These are phyloP conservation scores for Drosophila equinoxialis DNA, from an alignment of 1,140 invertebrate species.

Conservation along the genomic window DNA sequence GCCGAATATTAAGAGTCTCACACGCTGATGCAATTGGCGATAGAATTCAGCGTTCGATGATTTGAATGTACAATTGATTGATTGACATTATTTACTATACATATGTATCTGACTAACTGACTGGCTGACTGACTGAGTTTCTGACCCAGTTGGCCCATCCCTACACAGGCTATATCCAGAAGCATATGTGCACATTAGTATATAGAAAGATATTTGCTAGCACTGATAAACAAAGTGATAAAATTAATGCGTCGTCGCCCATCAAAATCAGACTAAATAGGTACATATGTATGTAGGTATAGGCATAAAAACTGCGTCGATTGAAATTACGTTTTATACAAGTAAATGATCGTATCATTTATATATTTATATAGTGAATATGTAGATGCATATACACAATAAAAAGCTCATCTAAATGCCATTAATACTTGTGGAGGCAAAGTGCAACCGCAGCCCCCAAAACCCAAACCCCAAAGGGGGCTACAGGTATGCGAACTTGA, in stretches of 20 bases:
- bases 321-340: slow-evolving; percentile 66
- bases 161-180: background rate
- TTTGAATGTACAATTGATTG: slow-evolving; percentile 59
- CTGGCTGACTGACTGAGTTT: slow-evolving; percentile 21
- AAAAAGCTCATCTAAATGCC: slow-evolving; percentile 57
- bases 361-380: background rate
- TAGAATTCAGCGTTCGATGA: slow-evolving; percentile 39
- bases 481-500: slow-evolving; percentile 45
- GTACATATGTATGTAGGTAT: background rate
- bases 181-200: background rate
- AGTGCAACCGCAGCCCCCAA: slow-evolving; percentile 33
- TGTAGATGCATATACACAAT: slow-evolving; percentile 40
- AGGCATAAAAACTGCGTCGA: slow-evolving; percentile 50
- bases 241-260: slow-evolving; percentile 63
- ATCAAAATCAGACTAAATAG: slow-evolving; percentile 38
- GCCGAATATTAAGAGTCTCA: background rate
- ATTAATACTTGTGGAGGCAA: slow-evolving; percentile 38
- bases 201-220: background rate
- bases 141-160: slow-evolving; percentile 31
- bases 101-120: background rate
- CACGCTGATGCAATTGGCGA: slow-evolving; percentile 46
- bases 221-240: slow-evolving; percentile 73
- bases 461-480: background rate
- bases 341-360: slow-evolving; percentile 8
- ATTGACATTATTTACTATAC: slow-evolving; percentile 27